Conservation (phyloP, 2,888 invertebrate genomes). For the Melanargia galathea region DNA sequence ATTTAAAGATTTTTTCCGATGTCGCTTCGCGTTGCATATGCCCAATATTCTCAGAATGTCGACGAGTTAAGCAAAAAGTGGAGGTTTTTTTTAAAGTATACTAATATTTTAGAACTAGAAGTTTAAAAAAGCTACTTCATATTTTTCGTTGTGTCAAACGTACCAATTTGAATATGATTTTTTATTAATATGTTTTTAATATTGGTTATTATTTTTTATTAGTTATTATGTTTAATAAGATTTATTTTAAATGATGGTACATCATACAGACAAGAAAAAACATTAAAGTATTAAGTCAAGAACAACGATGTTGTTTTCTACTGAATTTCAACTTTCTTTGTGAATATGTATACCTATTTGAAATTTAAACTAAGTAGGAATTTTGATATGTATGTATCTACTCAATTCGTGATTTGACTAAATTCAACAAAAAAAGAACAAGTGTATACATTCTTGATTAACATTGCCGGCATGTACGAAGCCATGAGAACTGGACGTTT, state of each 20-base stretch:
- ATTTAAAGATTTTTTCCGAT: slow-evolving; percentile 52
- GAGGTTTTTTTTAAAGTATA: slow-evolving; percentile 21
- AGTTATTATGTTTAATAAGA: no score
- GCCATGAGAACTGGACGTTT: slow-evolving; percentile 59
- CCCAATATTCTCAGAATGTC: slow-evolving; percentile 44
- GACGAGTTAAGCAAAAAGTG: slow-evolving; percentile 38
- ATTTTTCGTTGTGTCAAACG: background rate
- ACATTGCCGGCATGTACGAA: slow-evolving; percentile 55
- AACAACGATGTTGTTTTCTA: no score
- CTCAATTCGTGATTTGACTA: slow-evolving; percentile 35
- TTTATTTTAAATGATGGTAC: no score
- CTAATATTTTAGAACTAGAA: background rate
- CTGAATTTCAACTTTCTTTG: no score
- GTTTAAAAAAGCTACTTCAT: background rate
- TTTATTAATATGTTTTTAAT: background rate
- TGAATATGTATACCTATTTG: no score
- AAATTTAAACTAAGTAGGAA: background rate
- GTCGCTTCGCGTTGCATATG: slow-evolving; percentile 43
- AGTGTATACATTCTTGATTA: slow-evolving; percentile 48
- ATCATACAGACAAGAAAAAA: no score
- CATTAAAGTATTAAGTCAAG: no score
- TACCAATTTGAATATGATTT: background rate
- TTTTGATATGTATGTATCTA: background rate
- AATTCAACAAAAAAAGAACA: slow-evolving; percentile 28
- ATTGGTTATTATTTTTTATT: no score